Base-by-base conservation (phyloP, 2,888 invertebrate genomes). In the Acrobasis suavella region DNA sequence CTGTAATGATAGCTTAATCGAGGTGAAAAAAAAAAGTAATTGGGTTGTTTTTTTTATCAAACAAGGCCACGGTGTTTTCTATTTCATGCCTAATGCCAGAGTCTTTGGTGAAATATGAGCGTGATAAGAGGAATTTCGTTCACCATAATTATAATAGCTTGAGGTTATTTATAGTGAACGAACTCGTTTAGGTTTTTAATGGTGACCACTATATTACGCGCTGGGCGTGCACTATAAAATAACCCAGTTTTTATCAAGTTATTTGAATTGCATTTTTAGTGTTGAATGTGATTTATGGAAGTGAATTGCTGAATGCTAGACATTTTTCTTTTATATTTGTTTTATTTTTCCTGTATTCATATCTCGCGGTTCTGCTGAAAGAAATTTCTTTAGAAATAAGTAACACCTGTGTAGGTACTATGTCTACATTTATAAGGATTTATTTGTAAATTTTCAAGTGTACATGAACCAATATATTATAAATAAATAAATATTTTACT, bases 81-180 rank as follows among this genome's bases (percentile, higher is more conserved):
- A 76, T 82, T 83, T 81, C 49, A 78, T 80, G 75, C 80, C 78
- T 87, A 87, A 88, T 87, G 79, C 81, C 83, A 86, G 84, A 84
- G 80, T 84, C 77, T 76, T 76, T 75, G 77, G 83, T 89, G 83
- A 89, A 86, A 85, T 89, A 90, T 85, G 85, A 81, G 78, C 85
- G 83, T 83, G 89, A 88, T 90, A 89, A 88, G 86, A 87, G 81
- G 80, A 87, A 87, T 87, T 88, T 87, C 81, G 85, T 88, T 83
- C 80, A 82, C 81, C 77, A 82, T 90, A 89, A 89, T 89, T 90
- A 87, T 88, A 86, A 89, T 86, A 77, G 84, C 76, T 74, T 74
- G 72, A 67, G 77, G 85, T 87, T 85, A 88, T 89, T 89, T 89
- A 89, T 89, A 82, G 84, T 80, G 79, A 81, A 83, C 77, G 80